Percentiles rank a stretch among this genome's conserved stretches.
phyloP scores from a whole-genome alignment of 2,113 vertebrate genomes.

The Oenanthe oenanthe region DNA sequence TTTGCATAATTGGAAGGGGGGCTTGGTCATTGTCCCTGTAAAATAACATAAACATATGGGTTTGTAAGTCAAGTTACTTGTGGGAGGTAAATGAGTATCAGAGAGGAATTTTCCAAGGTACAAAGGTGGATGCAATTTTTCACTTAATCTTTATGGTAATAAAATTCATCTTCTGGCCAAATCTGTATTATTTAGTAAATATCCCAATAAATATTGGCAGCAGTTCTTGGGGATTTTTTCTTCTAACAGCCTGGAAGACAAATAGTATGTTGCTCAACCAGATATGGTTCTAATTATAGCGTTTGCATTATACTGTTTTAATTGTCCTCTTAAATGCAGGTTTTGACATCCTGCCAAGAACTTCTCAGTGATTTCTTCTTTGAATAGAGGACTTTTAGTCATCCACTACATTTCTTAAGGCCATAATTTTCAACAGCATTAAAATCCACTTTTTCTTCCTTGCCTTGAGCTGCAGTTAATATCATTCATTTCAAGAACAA shows the following conservation, averaged over 20 bases:
- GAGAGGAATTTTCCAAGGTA: slow-evolving; percentile 15
- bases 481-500: slow-evolving; percentile 49
- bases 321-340: slow-evolving; percentile 78
- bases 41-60: not conserved
- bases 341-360: slow-evolving; percentile 75
- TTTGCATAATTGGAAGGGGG: not conserved
- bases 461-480: slow-evolving; percentile 41
- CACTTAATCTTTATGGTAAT: slow-evolving; percentile 37
- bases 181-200: slow-evolving; percentile 48
- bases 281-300: slow-evolving; percentile 80
- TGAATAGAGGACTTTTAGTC: slow-evolving; percentile 71
- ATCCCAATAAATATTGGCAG: slow-evolving; percentile 53
- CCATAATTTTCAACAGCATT: slow-evolving; percentile 67
- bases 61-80: not conserved
- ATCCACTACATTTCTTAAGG: slow-evolving; percentile 66
- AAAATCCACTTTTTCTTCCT: slow-evolving; percentile 59
- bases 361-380: slow-evolving; percentile 75
- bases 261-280: slow-evolving; percentile 67
- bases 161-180: slow-evolving; percentile 47
- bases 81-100: slow-evolving; percentile 9
- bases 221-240: slow-evolving; percentile 55
- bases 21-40: not conserved
- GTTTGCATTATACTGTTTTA: slow-evolving; percentile 76
- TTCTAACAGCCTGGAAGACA: slow-evolving; percentile 64
- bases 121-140: slow-evolving; percentile 26